Conservation (phyloP, 2,888 invertebrate genomes). For the Diogma glabrata region DNA sequence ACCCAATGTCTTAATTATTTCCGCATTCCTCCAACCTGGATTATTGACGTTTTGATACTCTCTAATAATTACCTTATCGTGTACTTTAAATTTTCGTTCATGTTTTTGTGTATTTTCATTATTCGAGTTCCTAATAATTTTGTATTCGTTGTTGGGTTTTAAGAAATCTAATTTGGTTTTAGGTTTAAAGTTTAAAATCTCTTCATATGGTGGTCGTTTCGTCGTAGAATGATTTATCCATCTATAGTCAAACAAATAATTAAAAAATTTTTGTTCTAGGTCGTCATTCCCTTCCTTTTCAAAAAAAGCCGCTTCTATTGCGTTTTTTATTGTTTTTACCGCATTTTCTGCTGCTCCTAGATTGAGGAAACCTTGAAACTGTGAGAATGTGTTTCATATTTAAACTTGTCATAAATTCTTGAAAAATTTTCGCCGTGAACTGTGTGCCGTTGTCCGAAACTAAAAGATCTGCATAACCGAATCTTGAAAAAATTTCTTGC, state of each 20-base stretch:
- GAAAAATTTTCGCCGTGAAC: background rate
- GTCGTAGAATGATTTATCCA: background rate
- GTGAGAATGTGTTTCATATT: no score
- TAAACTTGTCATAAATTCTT: background rate
- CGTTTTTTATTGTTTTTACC: background rate
- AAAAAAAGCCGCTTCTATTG: background rate
- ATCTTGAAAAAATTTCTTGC: background rate
- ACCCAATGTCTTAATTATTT: no score
- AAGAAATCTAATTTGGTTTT: background rate
- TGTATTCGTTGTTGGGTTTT: no score
- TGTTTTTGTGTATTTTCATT: no score
- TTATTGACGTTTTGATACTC: no score
- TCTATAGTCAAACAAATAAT: background rate
- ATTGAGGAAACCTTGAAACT: no score
- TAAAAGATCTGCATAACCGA: background rate
- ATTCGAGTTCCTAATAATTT: no score
- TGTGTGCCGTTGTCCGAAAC: background rate
- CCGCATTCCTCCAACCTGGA: no score
- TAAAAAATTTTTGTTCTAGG: background rate
- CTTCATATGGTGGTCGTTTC: background rate
- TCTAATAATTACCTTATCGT: no score
- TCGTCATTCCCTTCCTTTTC: background rate
- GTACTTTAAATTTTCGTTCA: no score
- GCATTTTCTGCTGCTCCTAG: background rate
- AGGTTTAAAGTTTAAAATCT: background rate